phyloP scores from a whole-genome alignment of 2,113 vertebrate species.

The Menura novaehollandiae region DNA sequence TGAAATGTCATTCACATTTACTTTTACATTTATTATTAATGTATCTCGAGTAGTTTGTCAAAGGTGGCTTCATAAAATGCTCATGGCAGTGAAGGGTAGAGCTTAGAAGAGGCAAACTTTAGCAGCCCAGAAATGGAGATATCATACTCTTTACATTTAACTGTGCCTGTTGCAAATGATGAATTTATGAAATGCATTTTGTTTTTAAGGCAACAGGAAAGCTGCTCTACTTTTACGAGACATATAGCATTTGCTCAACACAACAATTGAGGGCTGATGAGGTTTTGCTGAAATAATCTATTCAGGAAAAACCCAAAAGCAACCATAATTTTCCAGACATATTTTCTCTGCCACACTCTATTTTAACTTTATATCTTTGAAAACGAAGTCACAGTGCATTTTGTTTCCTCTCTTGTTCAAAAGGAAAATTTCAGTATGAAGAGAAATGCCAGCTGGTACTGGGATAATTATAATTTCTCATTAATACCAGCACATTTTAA shows the following conservation, averaged over 20 bases:
- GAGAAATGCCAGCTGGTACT: slow-evolving; percentile 45
- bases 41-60: not conserved
- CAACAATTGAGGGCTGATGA: not conserved
- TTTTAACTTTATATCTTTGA: not conserved
- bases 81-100: not conserved
- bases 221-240: not conserved
- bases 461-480: slow-evolving; percentile 43
- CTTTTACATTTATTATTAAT: not conserved
- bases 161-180: not conserved
- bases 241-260: not conserved
- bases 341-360: not conserved
- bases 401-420: slow-evolving; percentile 27
- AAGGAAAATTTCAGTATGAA: slow-evolving; percentile 11
- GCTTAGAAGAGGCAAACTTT: not conserved
- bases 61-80: not conserved
- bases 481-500: slow-evolving; percentile 26
- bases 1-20: not conserved
- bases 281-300: not conserved
- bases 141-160: not conserved
- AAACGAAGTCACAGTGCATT: slow-evolving; percentile 7
- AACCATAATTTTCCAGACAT: not conserved
- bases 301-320: not conserved
- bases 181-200: not conserved
- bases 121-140: not conserved
- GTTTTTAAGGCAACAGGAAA: slow-evolving; percentile 11